Percentiles rank a stretch among this genome's conserved stretches.
Evolutionary conservation across 2,797 vertebrate genomes (phyloP).

Genomic region (Xiphophorus birchmanni): DNA sequence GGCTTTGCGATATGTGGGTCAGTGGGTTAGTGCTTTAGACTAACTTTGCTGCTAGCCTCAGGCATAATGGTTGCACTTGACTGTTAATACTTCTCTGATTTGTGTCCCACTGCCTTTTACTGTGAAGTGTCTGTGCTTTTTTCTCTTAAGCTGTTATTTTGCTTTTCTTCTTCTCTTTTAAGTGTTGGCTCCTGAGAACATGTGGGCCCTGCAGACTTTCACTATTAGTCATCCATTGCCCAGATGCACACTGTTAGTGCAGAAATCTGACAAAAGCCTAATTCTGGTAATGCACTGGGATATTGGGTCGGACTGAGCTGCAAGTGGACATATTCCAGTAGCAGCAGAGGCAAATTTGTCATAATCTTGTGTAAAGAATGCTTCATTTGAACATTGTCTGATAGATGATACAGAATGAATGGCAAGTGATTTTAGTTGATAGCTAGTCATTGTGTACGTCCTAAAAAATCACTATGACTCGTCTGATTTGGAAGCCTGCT

Average conservation of each 20-base stretch:
- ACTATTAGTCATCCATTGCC: not conserved
- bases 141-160: slow-evolving; percentile 8
- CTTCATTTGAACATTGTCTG: not conserved
- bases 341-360: not conserved
- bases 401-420: not conserved
- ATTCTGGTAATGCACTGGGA: not conserved
- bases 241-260: not conserved
- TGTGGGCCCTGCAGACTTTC: slow-evolving; percentile 12
- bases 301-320: not conserved
- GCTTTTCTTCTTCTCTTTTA: slow-evolving; percentile 15
- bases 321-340: not conserved
- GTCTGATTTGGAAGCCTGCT: not conserved
- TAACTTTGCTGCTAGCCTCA: slow-evolving; percentile 40
- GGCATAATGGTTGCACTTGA: slow-evolving; percentile 26
- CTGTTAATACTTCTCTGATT: slow-evolving; percentile 45
- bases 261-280: not conserved
- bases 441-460: not conserved
- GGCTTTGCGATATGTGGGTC: slow-evolving; percentile 67
- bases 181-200: slow-evolving; percentile 31
- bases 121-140: slow-evolving; percentile 21
- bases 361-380: not conserved
- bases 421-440: not conserved
- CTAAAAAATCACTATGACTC: not conserved
- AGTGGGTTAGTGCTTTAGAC: slow-evolving; percentile 68
- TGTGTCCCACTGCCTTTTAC: slow-evolving; percentile 27